Conservation (phyloP, 2,113 vertebrate species). For the Brachypteracias leptosomus region DNA sequence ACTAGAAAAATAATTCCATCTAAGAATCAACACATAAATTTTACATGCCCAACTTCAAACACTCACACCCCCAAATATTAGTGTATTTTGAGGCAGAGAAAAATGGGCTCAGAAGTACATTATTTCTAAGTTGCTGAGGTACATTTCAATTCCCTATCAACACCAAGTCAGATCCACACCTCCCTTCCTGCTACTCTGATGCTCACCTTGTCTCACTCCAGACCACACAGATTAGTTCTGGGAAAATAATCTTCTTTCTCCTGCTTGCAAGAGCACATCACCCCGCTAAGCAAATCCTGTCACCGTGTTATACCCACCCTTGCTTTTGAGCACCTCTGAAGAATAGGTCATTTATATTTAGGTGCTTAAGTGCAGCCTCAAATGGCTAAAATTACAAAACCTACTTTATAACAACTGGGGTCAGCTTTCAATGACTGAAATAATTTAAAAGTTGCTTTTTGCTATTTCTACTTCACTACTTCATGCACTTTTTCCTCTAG, state of each 20-base stretch:
- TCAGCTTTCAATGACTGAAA: slow-evolving; percentile 35
- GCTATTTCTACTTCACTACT: slow-evolving; percentile 21
- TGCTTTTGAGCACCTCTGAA: not conserved
- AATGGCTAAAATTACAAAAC: slow-evolving; percentile 25
- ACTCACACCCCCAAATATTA: not conserved
- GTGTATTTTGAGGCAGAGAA: not conserved
- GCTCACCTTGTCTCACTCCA: not conserved
- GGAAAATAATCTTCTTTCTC: not conserved
- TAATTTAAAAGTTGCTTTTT: slow-evolving; percentile 17
- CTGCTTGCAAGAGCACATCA: not conserved
- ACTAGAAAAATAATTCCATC: not conserved
- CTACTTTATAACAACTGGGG: not conserved
- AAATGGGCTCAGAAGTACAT: not conserved
- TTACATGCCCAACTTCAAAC: not conserved
- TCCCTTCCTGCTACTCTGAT: not conserved
- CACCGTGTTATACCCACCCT: not conserved
- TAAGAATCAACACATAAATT: not conserved
- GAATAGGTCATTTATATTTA: slow-evolving; percentile 40
- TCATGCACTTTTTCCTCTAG: not conserved
- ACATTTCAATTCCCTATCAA: not conserved
- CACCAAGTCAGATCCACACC: not conserved
- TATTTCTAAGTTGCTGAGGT: not conserved
- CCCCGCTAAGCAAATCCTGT: not conserved
- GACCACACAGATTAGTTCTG: not conserved
- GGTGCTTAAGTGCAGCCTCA: not conserved